Evolutionary conservation across 2,888 invertebrate species (phyloP), one percentile per base, ranked within the genome.

Genomic region (Trichopria drosophilae): DNA sequence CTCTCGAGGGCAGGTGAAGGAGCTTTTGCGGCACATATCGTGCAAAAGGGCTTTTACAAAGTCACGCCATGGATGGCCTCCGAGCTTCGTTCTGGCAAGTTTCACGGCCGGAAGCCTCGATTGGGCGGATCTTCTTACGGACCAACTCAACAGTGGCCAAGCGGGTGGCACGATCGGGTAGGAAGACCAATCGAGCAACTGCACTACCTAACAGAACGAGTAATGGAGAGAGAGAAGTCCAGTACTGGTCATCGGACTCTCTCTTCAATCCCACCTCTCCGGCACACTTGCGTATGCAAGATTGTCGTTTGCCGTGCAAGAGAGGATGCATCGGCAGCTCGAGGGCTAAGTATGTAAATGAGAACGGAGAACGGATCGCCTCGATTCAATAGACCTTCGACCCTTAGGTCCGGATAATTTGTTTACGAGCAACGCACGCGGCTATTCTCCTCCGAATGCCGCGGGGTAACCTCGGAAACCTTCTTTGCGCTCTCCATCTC

Each of bases 341-440:
- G 61, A 53, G 66, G 67, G 66, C 69, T 67, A 63, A 69, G 68
- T 73, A 74, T 74, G 73, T 68, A 74, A 73, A 74, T 74, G 72
- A 74, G 70, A 67, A 65, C 63, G 63, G 61, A 59, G 64, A 63
- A 62, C 47, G 47, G 51, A 7, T 3, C 6, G 31, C 6, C 66
- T 73, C 73, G 71, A 72, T 73, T 73, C 74, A 73, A 74, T 72
- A 72, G 74, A 74, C 74, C 73, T 74, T 73, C 75, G 73, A 75
- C 75, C 74, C 71, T 69, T 73, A 70, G 69, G 68, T 73, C 70
- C 70, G 69, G 73, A 75, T 75, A 75, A 75, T 75, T 75, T 75
- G 73, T 75, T 75, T 75, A 75, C 73, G 73, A 73, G 72, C 68
- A 69, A 68, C 68, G 69, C 69, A 71, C 70, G 70, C 68, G 67